phyloP scores from a whole-genome alignment of 1,140 invertebrate species.

The Megathymus violae region DNA sequence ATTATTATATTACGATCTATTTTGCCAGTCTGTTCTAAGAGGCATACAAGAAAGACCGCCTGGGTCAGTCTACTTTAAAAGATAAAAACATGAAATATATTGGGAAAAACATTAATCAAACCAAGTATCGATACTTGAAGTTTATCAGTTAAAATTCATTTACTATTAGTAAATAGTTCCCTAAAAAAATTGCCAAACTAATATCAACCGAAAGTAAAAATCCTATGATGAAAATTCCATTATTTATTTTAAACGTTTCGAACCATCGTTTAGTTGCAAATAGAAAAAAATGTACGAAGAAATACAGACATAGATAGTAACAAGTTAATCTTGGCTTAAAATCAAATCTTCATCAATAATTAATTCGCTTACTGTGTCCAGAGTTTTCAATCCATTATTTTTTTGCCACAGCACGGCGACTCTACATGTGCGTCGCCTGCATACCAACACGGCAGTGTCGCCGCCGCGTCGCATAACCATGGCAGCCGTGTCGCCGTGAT shows the following conservation, averaged over 20 bases:
- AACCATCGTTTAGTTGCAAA: not conserved
- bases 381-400: slow-evolving; percentile 1
- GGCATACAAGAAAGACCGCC: too few species aligned
- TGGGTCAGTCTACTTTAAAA: too few species aligned
- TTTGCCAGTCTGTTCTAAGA: too few species aligned
- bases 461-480: slow-evolving; percentile 35
- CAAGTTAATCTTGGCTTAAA: not conserved
- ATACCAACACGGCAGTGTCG: slow-evolving; percentile 67
- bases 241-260: not conserved
- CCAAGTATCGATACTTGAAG: too few species aligned
- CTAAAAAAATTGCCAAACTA: too few species aligned
- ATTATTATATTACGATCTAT: too few species aligned
- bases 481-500: slow-evolving; percentile 55
- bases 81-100: too few species aligned
- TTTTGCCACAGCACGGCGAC: not conserved
- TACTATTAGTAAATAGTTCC: too few species aligned
- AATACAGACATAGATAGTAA: not conserved
- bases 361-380: not conserved
- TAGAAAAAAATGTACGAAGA: not conserved
- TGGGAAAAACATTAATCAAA: too few species aligned
- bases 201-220: too few species aligned
- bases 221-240: too few species aligned
- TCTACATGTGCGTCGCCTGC: slow-evolving; percentile 40
- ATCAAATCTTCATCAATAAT: slow-evolving; percentile 6
- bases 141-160: too few species aligned